Percentiles rank a stretch among this genome's conserved stretches.
Conservation (phyloP, 1,140 invertebrate species). For the Pinna nobilis region DNA sequence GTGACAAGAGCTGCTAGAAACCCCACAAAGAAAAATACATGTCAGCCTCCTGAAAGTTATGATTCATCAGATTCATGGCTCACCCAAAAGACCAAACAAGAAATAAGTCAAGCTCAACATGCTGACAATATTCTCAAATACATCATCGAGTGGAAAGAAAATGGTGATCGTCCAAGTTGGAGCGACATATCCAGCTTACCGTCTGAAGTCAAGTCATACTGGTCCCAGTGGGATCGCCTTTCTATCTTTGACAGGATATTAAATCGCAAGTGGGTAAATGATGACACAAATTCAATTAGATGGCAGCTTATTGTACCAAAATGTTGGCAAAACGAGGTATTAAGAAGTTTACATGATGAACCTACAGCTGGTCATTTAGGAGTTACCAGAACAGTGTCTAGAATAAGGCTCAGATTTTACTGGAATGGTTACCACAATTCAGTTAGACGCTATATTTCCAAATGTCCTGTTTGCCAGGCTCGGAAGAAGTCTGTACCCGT, state of each 20-base stretch:
- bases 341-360: too few relatives aligned
- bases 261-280: background rate
- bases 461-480: slow-evolving; percentile 19
- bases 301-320: too few relatives aligned
- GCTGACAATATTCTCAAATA: background rate
- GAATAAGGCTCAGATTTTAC: too few relatives aligned
- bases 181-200: background rate
- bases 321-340: background rate
- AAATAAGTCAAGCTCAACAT: background rate
- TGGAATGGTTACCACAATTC: too few relatives aligned
- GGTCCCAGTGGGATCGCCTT: background rate
- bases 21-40: background rate
- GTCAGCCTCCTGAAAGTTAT: background rate
- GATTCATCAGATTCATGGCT: background rate
- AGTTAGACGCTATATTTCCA: too few relatives aligned
- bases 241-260: background rate
- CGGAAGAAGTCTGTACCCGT: background rate
- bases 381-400: too few relatives aligned
- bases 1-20: too few relatives aligned
- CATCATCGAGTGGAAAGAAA: background rate
- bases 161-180: background rate
- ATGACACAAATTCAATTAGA: background rate
- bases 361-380: too few relatives aligned
- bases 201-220: background rate
- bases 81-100: background rate